phyloP scores from a whole-genome alignment of 1,140 invertebrate species.

The Cotesia vestalis region DNA sequence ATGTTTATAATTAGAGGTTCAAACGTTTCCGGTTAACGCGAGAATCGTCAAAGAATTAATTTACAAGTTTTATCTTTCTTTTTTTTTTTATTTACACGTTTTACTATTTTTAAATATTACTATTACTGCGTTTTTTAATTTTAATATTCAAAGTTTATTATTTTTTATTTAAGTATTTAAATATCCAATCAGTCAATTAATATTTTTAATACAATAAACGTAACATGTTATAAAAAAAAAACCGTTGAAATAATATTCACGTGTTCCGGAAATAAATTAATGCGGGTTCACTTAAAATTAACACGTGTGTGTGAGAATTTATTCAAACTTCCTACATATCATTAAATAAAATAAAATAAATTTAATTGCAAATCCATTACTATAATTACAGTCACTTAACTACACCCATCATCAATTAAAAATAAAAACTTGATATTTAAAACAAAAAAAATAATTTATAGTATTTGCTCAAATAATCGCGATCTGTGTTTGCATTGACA shows the following conservation, averaged over 20 bases:
- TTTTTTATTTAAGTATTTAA: too few relatives aligned
- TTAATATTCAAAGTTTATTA: too few relatives aligned
- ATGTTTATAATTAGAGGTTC: slow-evolving; percentile 61
- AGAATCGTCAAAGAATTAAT: slow-evolving; percentile 37
- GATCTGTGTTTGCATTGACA: too few relatives aligned
- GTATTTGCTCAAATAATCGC: too few relatives aligned
- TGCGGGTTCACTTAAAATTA: slow-evolving; percentile 10
- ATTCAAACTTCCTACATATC: neutral
- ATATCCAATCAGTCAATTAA: too few relatives aligned
- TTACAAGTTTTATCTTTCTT: neutral
- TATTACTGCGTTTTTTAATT: too few relatives aligned
- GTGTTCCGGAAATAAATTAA: slow-evolving; percentile 13
- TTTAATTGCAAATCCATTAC: too few relatives aligned
- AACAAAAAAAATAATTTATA: too few relatives aligned
- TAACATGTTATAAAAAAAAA: neutral
- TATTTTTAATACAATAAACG: too few relatives aligned
- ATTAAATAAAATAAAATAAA: neutral
- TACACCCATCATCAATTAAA: too few relatives aligned
- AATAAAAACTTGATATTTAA: too few relatives aligned
- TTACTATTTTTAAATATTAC: neutral
- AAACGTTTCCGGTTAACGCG: slow-evolving; percentile 53
- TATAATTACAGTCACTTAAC: too few relatives aligned
- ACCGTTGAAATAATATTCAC: slow-evolving; percentile 11
- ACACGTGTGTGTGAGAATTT: neutral
- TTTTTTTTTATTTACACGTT: neutral